These are phyloP conservation scores for Eptesicus fuscus DNA, from an alignment of 2,113 vertebrate species.

Conservation along the genomic window DNA sequence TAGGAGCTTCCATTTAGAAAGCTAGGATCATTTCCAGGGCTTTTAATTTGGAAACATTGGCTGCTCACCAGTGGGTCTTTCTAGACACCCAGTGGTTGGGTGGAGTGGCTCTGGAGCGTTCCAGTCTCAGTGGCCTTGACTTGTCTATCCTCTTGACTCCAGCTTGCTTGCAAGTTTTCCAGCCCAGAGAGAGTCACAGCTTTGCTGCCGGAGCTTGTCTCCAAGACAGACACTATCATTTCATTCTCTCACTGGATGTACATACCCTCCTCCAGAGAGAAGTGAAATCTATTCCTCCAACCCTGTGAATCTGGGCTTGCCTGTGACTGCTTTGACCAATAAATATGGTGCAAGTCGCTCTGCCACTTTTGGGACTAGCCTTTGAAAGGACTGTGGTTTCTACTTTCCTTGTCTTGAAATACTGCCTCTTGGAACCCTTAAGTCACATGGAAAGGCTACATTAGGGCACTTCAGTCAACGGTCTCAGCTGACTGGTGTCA, in stretches of 20 bases:
- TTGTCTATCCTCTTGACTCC: not conserved
- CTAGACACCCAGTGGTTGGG: not conserved
- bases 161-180: not conserved
- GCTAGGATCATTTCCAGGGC: constrained; percentile 47
- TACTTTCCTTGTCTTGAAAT: constrained; percentile 5
- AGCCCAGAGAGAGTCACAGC: not conserved
- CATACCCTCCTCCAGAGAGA: not conserved
- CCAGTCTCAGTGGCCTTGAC: not conserved
- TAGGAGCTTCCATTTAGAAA: constrained; percentile 61
- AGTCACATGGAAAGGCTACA: not conserved
- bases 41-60: constrained; percentile 67
- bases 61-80: constrained; percentile 48
- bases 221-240: not conserved
- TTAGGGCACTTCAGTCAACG: not conserved
- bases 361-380: not conserved
- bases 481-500: not conserved
- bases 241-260: not conserved
- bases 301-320: not conserved
- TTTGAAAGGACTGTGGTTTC: not conserved
- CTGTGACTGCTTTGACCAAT: not conserved
- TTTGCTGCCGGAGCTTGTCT: not conserved
- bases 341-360: not conserved
- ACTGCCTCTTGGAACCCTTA: not conserved
- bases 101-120: not conserved
- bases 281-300: not conserved